Evolutionary conservation across 2,113 vertebrate genomes (phyloP), one percentile per base, ranked within the genome.

Genomic region (Gymnogyps californianus): DNA sequence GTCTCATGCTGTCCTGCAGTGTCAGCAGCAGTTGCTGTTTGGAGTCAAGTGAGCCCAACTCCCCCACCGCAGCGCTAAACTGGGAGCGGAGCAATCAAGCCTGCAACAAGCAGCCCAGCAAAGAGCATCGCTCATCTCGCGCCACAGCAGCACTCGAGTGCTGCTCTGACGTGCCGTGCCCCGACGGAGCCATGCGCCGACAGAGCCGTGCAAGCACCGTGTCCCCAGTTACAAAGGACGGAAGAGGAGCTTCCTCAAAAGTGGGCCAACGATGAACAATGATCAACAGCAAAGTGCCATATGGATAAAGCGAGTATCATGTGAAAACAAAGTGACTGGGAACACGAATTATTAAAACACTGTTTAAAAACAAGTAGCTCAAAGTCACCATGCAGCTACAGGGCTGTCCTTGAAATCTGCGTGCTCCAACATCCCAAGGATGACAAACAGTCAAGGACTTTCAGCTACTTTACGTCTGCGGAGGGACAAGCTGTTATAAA

Each of bases 121-220:
- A 18, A 32, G 18, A 70, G 24, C 57, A 49, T 5, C 1, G 0
- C 10, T 31, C 7, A 2, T 9, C 20, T 16, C 3, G 1, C 10
- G 8, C 83, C 51, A 32, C 1, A 0, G 64, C 72, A 32, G 25
- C 16, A 3, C 80, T 21, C 3, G 0, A 49, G 38, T 0, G 7
- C 62, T 12, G 57, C 80, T 54, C 20, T 2, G 28, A 6, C 3
- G 1, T 4, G 15, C 38, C 6, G 1, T 19, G n/a, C 21, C 40
- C 36, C 10, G 1, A 19, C 0, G 4, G 51, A 79, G 64, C 77
- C 18, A 6, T 4, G 18, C 32, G 38, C 36, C 8, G 1, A 19
- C 0, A 3, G 51, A 79, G 64, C 77, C 18, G 6, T 4, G 18
- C 32, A 8, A 90, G 42, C 52, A 10, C 32, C 0, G 0, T 2